These are phyloP conservation scores for Clamator glandarius DNA, from an alignment of 2,797 vertebrate genomes.

Conservation along the genomic window DNA sequence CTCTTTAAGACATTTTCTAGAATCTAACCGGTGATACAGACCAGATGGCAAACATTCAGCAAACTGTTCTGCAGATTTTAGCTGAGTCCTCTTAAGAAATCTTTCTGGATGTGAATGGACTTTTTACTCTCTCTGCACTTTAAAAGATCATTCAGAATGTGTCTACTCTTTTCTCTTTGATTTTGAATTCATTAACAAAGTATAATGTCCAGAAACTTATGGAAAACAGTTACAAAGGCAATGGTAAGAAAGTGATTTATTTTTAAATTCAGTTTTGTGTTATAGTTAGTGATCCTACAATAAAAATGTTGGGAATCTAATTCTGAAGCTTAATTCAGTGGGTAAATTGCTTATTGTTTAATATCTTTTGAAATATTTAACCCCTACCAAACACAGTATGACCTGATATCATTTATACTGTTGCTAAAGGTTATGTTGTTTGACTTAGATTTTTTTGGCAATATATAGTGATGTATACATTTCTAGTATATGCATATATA, in stretches of 20 bases:
- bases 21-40: background rate
- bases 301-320: background rate
- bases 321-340: background rate
- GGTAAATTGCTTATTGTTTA: background rate
- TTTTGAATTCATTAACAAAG: slow-evolving; percentile 22
- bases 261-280: background rate
- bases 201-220: slow-evolving; percentile 77
- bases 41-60: slow-evolving; percentile 10
- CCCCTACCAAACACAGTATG: background rate
- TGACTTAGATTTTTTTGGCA: background rate
- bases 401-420: background rate
- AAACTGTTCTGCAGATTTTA: slow-evolving; percentile 38
- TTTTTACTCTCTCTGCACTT: background rate
- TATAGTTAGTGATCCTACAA: background rate
- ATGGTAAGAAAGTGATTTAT: slow-evolving; percentile 72
- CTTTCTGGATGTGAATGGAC: background rate
- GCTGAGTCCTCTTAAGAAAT: slow-evolving; percentile 2
- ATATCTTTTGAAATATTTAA: background rate
- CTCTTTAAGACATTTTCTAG: slow-evolving; percentile 45
- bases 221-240: slow-evolving; percentile 75
- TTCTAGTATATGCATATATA: background rate
- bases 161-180: background rate
- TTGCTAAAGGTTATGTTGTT: background rate
- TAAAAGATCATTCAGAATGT: background rate
- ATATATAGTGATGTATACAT: background rate